These are phyloP conservation scores for Garrulus glandarius DNA, from an alignment of 2,797 vertebrate genomes.

Conservation along the genomic window DNA sequence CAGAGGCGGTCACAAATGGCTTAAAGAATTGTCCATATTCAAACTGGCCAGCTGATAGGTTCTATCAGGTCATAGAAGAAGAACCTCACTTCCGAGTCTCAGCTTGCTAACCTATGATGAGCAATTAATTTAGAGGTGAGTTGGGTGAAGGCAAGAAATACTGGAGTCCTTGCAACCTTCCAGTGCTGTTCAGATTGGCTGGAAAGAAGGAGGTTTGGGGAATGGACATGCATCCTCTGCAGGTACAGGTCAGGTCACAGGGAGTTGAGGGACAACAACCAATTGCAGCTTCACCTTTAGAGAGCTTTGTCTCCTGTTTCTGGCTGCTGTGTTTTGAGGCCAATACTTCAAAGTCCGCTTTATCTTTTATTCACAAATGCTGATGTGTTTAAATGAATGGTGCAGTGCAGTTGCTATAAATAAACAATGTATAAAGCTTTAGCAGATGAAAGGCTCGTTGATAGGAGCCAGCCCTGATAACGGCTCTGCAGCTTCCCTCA, in stretches of 20 bases:
- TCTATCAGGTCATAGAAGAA: no score
- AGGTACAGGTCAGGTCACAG: not conserved
- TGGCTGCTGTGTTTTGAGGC: not conserved
- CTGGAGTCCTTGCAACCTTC: not conserved
- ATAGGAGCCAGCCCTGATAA: slow-evolving; percentile 51
- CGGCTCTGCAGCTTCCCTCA: slow-evolving; percentile 59
- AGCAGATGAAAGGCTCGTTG: slow-evolving; percentile 64
- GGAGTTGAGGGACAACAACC: not conserved
- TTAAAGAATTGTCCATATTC: no score
- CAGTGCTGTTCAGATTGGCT: not conserved
- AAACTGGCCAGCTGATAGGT: no score
- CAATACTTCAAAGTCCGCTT: slow-evolving; percentile 55
- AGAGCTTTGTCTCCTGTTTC: not conserved
- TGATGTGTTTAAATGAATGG: slow-evolving; percentile 63
- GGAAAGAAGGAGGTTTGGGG: not conserved
- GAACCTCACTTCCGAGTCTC: no score
- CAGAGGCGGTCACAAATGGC: no score
- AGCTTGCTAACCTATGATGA: no score
- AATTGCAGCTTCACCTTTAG: not conserved
- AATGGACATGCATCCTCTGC: not conserved
- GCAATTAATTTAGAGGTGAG: not conserved
- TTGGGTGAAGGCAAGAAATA: not conserved
- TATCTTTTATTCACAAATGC: slow-evolving; percentile 57
- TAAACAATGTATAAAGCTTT: slow-evolving; percentile 51
- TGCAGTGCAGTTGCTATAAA: slow-evolving; percentile 64